phyloP scores from a whole-genome alignment of 2,113 vertebrate genomes.

The Chloebia gouldiae region DNA sequence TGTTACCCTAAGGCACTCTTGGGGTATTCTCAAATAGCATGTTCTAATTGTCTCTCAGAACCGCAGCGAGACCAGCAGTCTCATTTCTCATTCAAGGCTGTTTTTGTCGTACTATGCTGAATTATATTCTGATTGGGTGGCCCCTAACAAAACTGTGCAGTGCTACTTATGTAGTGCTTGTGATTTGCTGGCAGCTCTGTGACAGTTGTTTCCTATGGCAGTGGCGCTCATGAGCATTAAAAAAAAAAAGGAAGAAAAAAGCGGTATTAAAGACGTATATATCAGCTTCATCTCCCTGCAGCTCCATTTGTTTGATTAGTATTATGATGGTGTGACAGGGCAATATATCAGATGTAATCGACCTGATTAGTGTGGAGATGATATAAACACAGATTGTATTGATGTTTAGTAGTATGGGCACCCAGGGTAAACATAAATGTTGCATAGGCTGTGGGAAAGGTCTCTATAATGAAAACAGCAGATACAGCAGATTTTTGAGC shows the following conservation, averaged over 20 bases:
- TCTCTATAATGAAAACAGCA: constrained; percentile 59
- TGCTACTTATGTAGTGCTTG: neutral
- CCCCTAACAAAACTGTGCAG: neutral
- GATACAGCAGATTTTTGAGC: constrained; percentile 61
- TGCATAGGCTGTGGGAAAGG: constrained; percentile 47
- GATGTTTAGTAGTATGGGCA: constrained; percentile 72
- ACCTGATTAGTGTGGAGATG: constrained; percentile 85
- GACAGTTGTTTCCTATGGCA: neutral
- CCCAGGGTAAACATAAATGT: constrained; percentile 69
- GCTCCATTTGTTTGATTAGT: constrained; percentile 81
- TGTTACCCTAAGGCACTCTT: constrained; percentile 11
- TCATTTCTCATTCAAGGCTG: constrained; percentile 64
- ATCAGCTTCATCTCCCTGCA: constrained; percentile 34
- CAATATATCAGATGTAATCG: constrained; percentile 80
- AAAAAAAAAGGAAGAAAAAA: neutral
- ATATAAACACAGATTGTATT: constrained; percentile 79
- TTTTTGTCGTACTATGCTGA: constrained; percentile 5
- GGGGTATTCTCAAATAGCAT: neutral
- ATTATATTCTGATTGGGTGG: constrained; percentile 41
- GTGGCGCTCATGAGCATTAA: neutral
- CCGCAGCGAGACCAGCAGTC: constrained; percentile 17
- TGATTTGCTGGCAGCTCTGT: neutral
- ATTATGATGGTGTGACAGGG: constrained; percentile 69
- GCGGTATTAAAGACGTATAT: constrained; percentile 29
- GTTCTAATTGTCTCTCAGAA: constrained; percentile 52